phyloP scores from a whole-genome alignment of 2,113 vertebrate genomes.

The Gambusia affinis region DNA sequence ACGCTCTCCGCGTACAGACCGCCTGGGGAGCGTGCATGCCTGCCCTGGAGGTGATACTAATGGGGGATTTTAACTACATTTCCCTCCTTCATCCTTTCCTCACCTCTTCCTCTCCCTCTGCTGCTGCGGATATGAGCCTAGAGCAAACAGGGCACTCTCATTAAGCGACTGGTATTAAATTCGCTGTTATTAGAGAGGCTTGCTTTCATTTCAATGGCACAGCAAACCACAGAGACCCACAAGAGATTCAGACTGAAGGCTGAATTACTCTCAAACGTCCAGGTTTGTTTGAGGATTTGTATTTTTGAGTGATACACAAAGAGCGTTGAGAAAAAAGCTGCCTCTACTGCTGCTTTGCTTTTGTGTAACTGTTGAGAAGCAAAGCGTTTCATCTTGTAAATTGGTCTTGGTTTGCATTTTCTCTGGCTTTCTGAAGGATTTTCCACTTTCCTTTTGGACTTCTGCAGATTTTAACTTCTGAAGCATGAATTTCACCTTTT shows the following conservation, averaged over 20 bases:
- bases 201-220: slow-evolving; percentile 79
- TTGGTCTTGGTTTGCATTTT: neutral
- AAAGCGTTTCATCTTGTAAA: neutral
- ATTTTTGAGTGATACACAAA: slow-evolving; percentile 34
- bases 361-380: neutral
- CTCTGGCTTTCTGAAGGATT: neutral
- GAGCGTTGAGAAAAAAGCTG: slow-evolving; percentile 30
- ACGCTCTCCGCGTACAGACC: neutral
- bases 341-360: neutral
- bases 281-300: slow-evolving; percentile 24
- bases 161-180: slow-evolving; percentile 80
- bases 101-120: slow-evolving; percentile 60
- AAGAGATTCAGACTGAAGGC: slow-evolving; percentile 64
- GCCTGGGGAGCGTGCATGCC: slow-evolving; percentile 39
- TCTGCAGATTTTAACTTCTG: neutral
- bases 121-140: slow-evolving; percentile 73
- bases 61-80: slow-evolving; percentile 73
- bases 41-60: slow-evolving; percentile 72
- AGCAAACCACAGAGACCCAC: slow-evolving; percentile 78
- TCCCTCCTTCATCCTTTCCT: slow-evolving; percentile 57
- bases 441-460: neutral
- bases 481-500: neutral
- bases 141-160: slow-evolving; percentile 75
- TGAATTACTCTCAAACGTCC: slow-evolving; percentile 65
- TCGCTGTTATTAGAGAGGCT: slow-evolving; percentile 78